Evolutionary conservation across 2,113 vertebrate genomes (phyloP), one percentile per base, ranked within the genome.

Genomic region (Amazona vittata): DNA sequence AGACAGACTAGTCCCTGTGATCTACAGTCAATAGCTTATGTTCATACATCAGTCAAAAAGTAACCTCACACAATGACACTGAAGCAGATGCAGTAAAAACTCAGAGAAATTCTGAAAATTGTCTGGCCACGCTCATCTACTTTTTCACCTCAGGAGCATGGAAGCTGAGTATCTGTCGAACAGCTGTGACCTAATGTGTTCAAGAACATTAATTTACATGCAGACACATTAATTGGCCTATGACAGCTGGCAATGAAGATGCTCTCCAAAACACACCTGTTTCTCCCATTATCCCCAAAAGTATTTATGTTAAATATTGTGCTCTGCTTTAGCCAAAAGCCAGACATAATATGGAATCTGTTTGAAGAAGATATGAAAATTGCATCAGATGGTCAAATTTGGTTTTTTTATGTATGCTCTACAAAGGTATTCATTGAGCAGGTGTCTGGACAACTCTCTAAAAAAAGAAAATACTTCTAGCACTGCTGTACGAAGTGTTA

Each of bases 1-100:
- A 68, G 19, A 37, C 8, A 85, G 15, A 46, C 16, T 63, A 4
- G 25, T 26, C 8, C 49, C n/a, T 75, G 20, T 9, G 9, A 39
- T 77, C 11, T 65, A 11, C 11, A 2, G 28, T 39, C 31, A 43
- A 18, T 53, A 0, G 0, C 29, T 85, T 83, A 31, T 43, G 25
- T 53, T 67, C 60, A 59, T n/a, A 43, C 0, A 2, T 41, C 19
- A 79, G 31, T 46, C 5, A 70, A 44, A 94, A 53, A 39, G 11
- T 79, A 79, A 33, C 26, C 6, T 16, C 33, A 31, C 37, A 24
- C 11, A 60, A 50, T 75, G 35, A 49, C 22, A 86, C 7, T 35
- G 53, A 86, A 89, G 35, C 20, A 50, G 41, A 41, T 70, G 62
- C 25, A 76, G 17, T 37, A 71, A 55, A 86, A 79, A 57, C 2